Evolutionary conservation across 2,113 vertebrate genomes (phyloP).

Genomic region (Python bivittatus): DNA sequence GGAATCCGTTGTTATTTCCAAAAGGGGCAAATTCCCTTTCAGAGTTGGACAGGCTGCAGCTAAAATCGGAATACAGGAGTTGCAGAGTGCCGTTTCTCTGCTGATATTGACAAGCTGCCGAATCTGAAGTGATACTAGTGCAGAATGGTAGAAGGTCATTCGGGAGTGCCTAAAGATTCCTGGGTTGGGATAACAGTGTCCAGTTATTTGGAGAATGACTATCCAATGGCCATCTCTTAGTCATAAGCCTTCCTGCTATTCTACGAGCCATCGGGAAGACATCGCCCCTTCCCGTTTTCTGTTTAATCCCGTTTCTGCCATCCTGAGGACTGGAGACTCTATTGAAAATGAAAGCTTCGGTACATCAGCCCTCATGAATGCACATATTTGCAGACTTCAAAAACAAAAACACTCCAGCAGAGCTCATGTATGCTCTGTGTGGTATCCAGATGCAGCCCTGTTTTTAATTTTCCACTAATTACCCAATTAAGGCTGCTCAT

Average conservation of each 20-base stretch:
- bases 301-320: background rate
- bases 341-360: background rate
- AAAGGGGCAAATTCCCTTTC: background rate
- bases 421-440: background rate
- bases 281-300: background rate
- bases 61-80: background rate
- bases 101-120: background rate
- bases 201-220: background rate
- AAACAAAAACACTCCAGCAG: background rate
- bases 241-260: background rate
- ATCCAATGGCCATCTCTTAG: background rate
- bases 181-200: background rate
- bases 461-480: conserved; percentile 37
- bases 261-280: background rate
- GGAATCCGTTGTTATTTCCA: too few species aligned
- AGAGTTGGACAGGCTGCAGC: background rate
- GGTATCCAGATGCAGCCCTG: conserved; percentile 27
- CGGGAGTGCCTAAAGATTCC: background rate
- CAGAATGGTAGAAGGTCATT: background rate
- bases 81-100: background rate
- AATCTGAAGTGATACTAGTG: background rate
- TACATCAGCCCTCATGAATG: background rate
- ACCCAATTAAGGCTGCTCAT: conserved; percentile 19
- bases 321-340: conserved; percentile 1
- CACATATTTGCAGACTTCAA: background rate